These are phyloP conservation scores for Luehdorfia chinensis DNA, from an alignment of 1,140 invertebrate genomes.

Conservation along the genomic window DNA sequence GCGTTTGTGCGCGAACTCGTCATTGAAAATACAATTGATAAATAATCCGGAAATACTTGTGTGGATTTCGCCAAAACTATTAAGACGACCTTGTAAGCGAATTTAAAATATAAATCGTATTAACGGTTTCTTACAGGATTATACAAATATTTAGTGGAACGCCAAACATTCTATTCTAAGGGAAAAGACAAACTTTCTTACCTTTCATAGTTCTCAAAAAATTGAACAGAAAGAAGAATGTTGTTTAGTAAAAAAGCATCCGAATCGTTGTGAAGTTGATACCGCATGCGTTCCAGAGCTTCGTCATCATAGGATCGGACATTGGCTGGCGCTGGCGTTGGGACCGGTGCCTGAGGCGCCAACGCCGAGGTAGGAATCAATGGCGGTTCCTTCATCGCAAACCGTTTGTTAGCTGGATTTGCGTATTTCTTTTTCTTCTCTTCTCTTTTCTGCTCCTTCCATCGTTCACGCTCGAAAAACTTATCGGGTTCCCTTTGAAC, in stretches of 20 bases:
- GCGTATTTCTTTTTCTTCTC: conserved; percentile 48
- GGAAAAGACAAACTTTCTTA: too few species aligned
- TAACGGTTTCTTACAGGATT: too few species aligned
- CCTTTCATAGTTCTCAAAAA: conserved; percentile 87
- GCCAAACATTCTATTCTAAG: too few species aligned
- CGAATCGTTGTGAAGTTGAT: conserved; percentile 79
- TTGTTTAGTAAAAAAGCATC: conserved; percentile 87
- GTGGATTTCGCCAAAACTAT: too few species aligned
- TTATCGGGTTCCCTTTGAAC: conserved; percentile 60
- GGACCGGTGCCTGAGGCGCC: conserved; percentile 17
- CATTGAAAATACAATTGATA: conserved; percentile 8
- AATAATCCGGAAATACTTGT: conserved; percentile 6
- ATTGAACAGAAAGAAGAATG: conserved; percentile 85
- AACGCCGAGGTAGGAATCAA: conserved; percentile 24
- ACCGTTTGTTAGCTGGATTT: conserved; percentile 40
- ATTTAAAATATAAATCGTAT: too few species aligned
- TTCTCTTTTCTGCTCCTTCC: conserved; percentile 59
- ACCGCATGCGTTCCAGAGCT: conserved; percentile 73
- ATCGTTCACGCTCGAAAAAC: conserved; percentile 63
- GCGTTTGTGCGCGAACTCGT: conserved; percentile 7
- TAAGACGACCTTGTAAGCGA: too few species aligned
- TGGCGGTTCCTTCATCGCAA: conserved; percentile 36
- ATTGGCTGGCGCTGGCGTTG: conserved; percentile 33
- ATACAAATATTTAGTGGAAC: too few species aligned
- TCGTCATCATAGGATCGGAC: conserved; percentile 68